Conservation (phyloP, 92 coral and sea anemone genomes). For the Parazoanthus darwini region DNA sequence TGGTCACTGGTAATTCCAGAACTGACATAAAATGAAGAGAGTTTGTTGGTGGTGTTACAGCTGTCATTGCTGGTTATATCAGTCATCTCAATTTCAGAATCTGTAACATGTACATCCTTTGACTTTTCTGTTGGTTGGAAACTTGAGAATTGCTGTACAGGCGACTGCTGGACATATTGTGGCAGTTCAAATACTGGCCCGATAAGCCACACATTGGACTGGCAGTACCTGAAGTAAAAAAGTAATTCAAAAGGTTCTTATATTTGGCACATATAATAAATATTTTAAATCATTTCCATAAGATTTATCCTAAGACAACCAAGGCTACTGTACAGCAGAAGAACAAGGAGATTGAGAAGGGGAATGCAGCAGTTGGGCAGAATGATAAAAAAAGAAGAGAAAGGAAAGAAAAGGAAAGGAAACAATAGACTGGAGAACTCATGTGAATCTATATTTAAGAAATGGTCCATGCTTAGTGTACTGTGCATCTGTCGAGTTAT, state of each 20-base stretch:
- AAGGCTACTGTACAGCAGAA: background rate
- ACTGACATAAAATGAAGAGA: background rate
- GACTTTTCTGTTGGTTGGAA: background rate
- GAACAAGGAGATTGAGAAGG: too few relatives aligned
- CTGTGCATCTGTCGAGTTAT: too few relatives aligned
- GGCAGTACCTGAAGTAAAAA: conserved; percentile 61
- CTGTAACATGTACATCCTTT: background rate
- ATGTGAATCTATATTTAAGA: too few relatives aligned
- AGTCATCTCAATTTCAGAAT: background rate
- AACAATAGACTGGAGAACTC: too few relatives aligned
- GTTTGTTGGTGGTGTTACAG: background rate
- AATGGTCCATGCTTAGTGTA: too few relatives aligned
- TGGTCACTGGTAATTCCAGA: background rate
- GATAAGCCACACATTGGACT: conserved; percentile 59
- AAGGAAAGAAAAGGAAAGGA: background rate
- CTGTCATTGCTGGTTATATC: background rate
- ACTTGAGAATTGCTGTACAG: background rate
- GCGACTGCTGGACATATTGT: conserved; percentile 46
- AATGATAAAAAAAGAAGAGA: background rate
- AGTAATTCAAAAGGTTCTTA: too few relatives aligned
- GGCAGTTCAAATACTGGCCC: conserved; percentile 79
- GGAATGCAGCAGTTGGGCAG: too few relatives aligned
- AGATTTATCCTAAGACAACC: background rate
- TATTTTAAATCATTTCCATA: too few relatives aligned
- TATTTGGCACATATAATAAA: background rate